phyloP scores from a whole-genome alignment of 2,888 invertebrate genomes.

The Maniola hyperantus region DNA sequence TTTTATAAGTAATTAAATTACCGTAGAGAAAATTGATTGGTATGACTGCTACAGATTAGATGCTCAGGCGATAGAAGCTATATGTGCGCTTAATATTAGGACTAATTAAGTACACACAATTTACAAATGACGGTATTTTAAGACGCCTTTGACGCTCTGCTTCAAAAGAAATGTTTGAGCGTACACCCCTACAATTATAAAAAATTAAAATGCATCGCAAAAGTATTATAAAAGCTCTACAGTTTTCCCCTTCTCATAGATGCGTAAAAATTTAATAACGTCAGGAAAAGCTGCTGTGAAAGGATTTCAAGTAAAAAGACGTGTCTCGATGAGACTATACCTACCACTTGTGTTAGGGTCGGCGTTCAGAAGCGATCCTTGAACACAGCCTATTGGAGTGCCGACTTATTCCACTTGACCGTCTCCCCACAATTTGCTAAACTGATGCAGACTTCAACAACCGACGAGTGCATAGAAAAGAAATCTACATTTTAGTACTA shows the following conservation, averaged over 20 bases:
- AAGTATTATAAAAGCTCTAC: slow-evolving; percentile 3
- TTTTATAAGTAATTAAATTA: too few relatives aligned
- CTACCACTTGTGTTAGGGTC: slow-evolving; percentile 35
- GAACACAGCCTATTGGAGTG: slow-evolving; percentile 32
- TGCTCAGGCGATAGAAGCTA: too few relatives aligned
- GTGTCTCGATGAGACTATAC: slow-evolving; percentile 10
- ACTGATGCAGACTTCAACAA: slow-evolving; percentile 4
- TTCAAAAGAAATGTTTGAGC: too few relatives aligned
- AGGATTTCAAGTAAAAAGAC: slow-evolving; percentile 17
- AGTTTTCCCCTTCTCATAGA: not conserved
- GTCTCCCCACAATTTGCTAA: slow-evolving; percentile 15
- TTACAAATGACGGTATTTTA: too few relatives aligned
- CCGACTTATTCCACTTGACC: slow-evolving; percentile 27
- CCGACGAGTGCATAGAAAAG: too few relatives aligned
- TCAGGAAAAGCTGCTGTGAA: slow-evolving; percentile 2
- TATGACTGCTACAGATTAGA: too few relatives aligned
- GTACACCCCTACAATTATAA: not conserved
- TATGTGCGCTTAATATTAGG: too few relatives aligned
- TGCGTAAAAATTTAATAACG: slow-evolving; percentile 16
- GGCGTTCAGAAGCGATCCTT: slow-evolving; percentile 39
- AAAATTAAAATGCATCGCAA: not conserved
- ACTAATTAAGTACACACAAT: too few relatives aligned
- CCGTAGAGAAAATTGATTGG: too few relatives aligned
- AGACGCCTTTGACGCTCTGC: too few relatives aligned
- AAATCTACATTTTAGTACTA: too few relatives aligned